Evolutionary conservation across 1,140 invertebrate species (phyloP), one percentile per base, ranked within the genome.

Genomic region (Oreohelix idahoensis): DNA sequence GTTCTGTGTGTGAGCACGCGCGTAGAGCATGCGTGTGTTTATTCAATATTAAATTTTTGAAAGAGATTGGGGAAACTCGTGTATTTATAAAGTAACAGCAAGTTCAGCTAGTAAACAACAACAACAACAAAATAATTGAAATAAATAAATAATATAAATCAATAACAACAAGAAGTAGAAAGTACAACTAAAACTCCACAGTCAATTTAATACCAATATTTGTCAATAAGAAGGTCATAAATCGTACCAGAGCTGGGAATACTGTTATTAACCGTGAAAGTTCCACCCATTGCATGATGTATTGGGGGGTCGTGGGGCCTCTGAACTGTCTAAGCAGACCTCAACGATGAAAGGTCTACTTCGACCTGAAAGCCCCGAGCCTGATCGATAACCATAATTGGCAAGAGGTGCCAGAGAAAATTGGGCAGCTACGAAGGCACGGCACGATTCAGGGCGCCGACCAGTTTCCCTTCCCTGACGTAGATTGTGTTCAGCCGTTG

Each of bases 321-420:
- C 63, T 32, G 63, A 20, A 2, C 53, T 20, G 53, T 4, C 53
- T 2, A 5, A 5, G 53, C 2, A 58, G 53, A 58, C 53, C 26
- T 17, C 26, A 20, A 32, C 63, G 29, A 32, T 35, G n/a, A 66
- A 17, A 66, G n/a, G 63, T 66, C 63, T 32, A n/a, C 5, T 66
- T 66, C 63, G 32, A 66, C 63, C n/a, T 13, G 2, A 32, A 66
- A 35, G 63, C 63, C 63, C 29, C 29, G 29, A 35, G n/a, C 63
- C 29, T 66, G 63, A 66, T 66, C 63, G 63, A 66, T 66, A 66
- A 32, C n/a, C 63, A 32, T 66, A 66, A 66, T 66, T 66, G 63
- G 63, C 63, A 66, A 66, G 63, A 32, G 63, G 63, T 66, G n/a
- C 17, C 63, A 11, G 10, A n/a, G n/a, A 66, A 35, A 32, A 35